Evolutionary conservation across 2,797 vertebrate genomes (phyloP).

Genomic region (Tiaroga cobitis): DNA sequence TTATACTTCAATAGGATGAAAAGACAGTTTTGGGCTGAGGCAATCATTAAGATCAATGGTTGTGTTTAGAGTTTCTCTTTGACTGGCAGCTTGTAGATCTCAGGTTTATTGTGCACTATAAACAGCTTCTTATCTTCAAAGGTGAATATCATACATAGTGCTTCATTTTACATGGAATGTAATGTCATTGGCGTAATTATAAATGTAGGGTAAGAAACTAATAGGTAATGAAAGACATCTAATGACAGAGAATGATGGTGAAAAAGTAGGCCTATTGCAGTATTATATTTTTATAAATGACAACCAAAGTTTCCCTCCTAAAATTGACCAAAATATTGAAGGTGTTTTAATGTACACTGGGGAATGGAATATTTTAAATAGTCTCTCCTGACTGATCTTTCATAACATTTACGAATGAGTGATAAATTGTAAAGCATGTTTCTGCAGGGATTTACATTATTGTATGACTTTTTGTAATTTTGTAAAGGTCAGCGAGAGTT

Average conservation of each 20-base stretch:
- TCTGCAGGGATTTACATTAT: background rate
- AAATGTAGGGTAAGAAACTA: background rate
- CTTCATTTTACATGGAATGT: background rate
- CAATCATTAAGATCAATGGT: background rate
- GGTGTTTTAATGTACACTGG: background rate
- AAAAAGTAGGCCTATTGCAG: background rate
- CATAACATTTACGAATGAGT: background rate
- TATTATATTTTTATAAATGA: background rate
- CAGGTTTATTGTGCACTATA: constrained; percentile 18
- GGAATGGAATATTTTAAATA: no score
- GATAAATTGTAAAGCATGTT: background rate
- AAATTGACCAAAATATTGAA: constrained; percentile 10
- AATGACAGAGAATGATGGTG: background rate
- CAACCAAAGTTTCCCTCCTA: constrained; percentile 17
- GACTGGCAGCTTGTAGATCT: constrained; percentile 30
- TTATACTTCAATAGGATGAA: background rate
- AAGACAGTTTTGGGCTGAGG: background rate
- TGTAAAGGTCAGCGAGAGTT: constrained; percentile 3
- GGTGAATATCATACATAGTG: background rate
- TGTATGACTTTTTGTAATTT: background rate
- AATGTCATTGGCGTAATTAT: background rate
- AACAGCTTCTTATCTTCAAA: background rate
- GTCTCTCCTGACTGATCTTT: constrained; percentile 1
- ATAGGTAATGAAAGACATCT: background rate
- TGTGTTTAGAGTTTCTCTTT: constrained; percentile 15